Base-by-base conservation (phyloP, 1,140 invertebrate genomes). In the Lordiphosa stackelbergi region DNA sequence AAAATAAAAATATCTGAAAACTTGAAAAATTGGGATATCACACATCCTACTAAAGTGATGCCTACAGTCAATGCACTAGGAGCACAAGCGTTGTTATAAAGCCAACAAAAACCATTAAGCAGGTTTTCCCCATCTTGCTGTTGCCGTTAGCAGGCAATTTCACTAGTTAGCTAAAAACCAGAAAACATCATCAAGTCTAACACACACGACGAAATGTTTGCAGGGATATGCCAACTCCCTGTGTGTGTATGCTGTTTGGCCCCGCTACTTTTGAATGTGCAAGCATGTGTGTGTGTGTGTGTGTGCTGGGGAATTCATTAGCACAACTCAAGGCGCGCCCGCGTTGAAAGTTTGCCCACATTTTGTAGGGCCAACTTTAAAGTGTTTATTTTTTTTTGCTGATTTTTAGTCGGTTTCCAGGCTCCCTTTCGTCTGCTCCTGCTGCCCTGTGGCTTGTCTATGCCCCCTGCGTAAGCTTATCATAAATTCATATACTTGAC, bases 261-360 rank as follows among this genome's bases (percentile, higher is more conserved):
- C 28, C 28, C 6, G 28, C 2, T 24, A 24, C 22, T 24, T 2
- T 24, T 6, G 3, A 36, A 10, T 36, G 12, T 36, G 31, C 2
- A 8, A 11, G 45, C 4, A 19, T 63, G 53, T 57, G 52, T 60
- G 61, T 59, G 34, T 52, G 52, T 66, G 61, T 56, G 48, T 41
- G 43, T 79, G 40, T 74, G 69, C 61, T 72, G 52, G 72, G 78
- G 75, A 81, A 83, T 81, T 81, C 75, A 81, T 81, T 81, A 81
- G 77, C 75, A 83, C 52, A 59, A 58, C 62, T 78, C 61, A 43
- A 60, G 59, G 53, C 42, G 61, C 38, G 53, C 53, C 48, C 38
- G 48, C 64, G 66, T 55, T 74, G 55, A 79, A 81, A 79, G 70
- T 81, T 83, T 71, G 49, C 46, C 63, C 70, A 45, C 55, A 63